Conservation (phyloP, 1,140 invertebrate species). For the Melitaea cinxia region DNA sequence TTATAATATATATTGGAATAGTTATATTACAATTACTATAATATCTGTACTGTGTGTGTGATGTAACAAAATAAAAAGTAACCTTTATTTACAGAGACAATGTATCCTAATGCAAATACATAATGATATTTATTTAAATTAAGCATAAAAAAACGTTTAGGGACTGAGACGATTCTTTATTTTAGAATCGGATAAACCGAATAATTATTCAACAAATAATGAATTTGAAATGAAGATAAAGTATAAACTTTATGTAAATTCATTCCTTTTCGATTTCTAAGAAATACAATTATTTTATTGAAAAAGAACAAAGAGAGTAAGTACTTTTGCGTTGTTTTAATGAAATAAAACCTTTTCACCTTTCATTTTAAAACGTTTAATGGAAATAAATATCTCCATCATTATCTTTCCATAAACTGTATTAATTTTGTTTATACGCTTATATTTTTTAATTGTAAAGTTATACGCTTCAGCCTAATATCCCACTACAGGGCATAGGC, state of each 20-base stretch:
- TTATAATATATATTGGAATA: too few relatives aligned
- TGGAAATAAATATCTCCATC: neutral
- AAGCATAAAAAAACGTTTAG: slow-evolving; percentile 32
- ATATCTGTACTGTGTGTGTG: neutral
- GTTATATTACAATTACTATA: too few relatives aligned
- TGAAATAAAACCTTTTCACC: slow-evolving; percentile 8
- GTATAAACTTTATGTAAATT: slow-evolving; percentile 25
- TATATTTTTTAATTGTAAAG: neutral
- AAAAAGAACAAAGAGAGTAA: slow-evolving; percentile 26
- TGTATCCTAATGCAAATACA: slow-evolving; percentile 20
- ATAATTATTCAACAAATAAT: slow-evolving; percentile 48
- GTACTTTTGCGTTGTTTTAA: slow-evolving; percentile 20
- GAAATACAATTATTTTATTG: slow-evolving; percentile 29
- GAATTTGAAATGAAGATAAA: slow-evolving; percentile 43
- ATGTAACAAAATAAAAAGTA: neutral
- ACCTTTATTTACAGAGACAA: too few relatives aligned
- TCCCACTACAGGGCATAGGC: too few relatives aligned
- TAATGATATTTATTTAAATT: slow-evolving; percentile 30
- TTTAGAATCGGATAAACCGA: slow-evolving; percentile 24
- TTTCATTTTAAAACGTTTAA: slow-evolving; percentile 9
- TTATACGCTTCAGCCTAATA: too few relatives aligned
- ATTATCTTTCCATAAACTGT: neutral
- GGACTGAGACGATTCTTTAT: slow-evolving; percentile 17
- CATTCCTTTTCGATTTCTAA: slow-evolving; percentile 19
- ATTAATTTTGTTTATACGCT: neutral